Evolutionary conservation across 2,888 invertebrate genomes (phyloP).

Genomic region (Lasioglossum marginatum): DNA sequence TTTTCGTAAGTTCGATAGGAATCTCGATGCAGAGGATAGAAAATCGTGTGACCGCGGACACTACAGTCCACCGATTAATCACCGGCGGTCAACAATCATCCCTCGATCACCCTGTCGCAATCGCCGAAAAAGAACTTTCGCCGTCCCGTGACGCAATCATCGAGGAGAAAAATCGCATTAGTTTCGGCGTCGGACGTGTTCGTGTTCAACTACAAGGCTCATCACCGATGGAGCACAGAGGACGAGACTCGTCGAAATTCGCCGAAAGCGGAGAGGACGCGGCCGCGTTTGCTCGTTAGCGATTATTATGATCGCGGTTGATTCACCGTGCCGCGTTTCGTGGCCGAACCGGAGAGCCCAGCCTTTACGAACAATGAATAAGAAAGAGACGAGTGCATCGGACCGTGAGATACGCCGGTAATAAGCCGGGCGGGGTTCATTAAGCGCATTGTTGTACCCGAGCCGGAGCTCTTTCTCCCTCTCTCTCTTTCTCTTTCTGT

Average conservation of each 20-base stretch:
- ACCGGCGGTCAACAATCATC: neutral
- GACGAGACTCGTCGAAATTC: conserved; percentile 53
- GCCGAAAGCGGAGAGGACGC: conserved; percentile 42
- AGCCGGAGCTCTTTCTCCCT: conserved; percentile 46
- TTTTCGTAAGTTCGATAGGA: neutral
- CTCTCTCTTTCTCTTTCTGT: conserved; percentile 25
- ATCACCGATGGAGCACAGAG: neutral
- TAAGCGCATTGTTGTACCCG: conserved; percentile 82
- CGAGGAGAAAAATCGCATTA: conserved; percentile 10
- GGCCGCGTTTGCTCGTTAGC: conserved; percentile 67
- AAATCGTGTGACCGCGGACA: too few species aligned
- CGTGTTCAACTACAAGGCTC: neutral
- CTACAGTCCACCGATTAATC: neutral
- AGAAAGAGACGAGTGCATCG: conserved; percentile 73
- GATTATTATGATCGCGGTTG: conserved; percentile 72
- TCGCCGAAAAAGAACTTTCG: neutral
- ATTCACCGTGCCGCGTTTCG: conserved; percentile 63
- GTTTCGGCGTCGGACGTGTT: neutral
- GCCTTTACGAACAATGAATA: conserved; percentile 76
- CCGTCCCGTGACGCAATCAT: neutral
- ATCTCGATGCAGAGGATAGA: too few species aligned
- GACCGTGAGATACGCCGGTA: conserved; percentile 80
- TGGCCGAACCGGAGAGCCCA: conserved; percentile 21
- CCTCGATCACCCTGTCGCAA: neutral
- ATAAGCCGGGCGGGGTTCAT: conserved; percentile 82